Conservation (phyloP, 1,140 invertebrate species). For the Zaprionus africanus region DNA sequence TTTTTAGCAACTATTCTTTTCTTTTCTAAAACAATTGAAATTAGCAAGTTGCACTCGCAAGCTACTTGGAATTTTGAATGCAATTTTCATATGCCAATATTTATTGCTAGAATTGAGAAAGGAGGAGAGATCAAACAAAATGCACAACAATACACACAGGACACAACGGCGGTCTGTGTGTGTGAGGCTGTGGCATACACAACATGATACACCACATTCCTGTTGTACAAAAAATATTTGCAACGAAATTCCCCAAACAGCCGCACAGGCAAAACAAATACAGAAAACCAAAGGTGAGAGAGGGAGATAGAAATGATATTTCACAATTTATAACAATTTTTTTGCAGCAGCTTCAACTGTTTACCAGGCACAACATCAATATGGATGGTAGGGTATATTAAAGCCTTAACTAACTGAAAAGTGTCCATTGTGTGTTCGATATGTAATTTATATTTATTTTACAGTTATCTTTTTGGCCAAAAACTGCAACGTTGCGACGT, state of each 20-base stretch:
- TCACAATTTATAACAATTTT: conserved; percentile 29
- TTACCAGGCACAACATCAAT: conserved; percentile 22
- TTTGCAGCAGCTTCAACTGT: neutral
- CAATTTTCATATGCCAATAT: conserved; percentile 52
- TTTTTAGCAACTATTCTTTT: no score
- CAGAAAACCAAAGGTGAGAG: neutral
- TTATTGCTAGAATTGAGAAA: conserved; percentile 29
- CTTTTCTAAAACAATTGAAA: conserved; percentile 20
- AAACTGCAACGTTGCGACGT: neutral
- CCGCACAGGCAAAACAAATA: conserved; percentile 15
- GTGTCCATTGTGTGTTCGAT: neutral
- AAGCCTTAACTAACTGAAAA: neutral
- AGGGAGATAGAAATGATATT: conserved; percentile 27
- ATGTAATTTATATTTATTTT: conserved; percentile 42
- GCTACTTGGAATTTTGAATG: conserved; percentile 34
- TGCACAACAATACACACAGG: conserved; percentile 25
- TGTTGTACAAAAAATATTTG: conserved; percentile 25
- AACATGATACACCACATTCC: conserved; percentile 30
- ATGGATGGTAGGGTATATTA: neutral
- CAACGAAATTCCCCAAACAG: conserved; percentile 43
- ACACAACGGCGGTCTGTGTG: neutral
- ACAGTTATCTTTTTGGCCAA: conserved; percentile 29
- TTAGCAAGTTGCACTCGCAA: conserved; percentile 20
- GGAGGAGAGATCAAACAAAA: conserved; percentile 22
- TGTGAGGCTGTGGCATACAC: conserved; percentile 9